Evolutionary conservation across 1,140 invertebrate genomes (phyloP), one percentile per base, ranked within the genome.

Genomic region (Belonocnema kinseyi): DNA sequence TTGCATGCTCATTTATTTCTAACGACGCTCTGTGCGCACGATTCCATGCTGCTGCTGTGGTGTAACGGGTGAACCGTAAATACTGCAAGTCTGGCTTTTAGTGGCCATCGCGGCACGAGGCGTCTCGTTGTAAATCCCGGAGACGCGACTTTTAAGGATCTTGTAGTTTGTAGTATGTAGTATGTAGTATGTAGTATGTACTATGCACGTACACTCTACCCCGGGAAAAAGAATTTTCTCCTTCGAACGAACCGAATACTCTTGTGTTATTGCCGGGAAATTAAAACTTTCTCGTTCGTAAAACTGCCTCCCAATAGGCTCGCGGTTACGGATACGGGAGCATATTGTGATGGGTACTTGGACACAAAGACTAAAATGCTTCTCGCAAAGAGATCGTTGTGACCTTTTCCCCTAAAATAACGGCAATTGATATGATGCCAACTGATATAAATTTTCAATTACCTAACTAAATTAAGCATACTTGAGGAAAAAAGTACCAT

Each of bases 1-100:
- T 75, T 75, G 61, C 77, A 75, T 58, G 73, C 73, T 78, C 77
- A 75, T 77, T 79, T 79, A 74, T 76, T 84, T 79, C 76, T 77
- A 73, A 78, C 75, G 78, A 77, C 72, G 58, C 72, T 71, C 53
- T 40, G 74, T 58, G 53, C 74, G 72, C 74, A 71, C 70, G 53
- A 61, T 76, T 80, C 58, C 74, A 53, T 66, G 61, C 61, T 66
- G 61, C 26, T 16, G 33, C 4, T 16, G 8, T 66, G 26, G 14
- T 66, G 26, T 66, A 66, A 66, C 61, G 61, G 61, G 61, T 66
- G 61, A 66, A 66, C 61, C 61, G 61, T 66, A 66, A 66, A 66
- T 66, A 66, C 61, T 66, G 61, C 26, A 66, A 16, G 61, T 66
- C 61, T 66, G 61, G 26, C 58, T 66, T 66, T 66, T 66, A 66